phyloP scores from a whole-genome alignment of 2,888 invertebrate genomes.

The Onthophagus sagittarius region DNA sequence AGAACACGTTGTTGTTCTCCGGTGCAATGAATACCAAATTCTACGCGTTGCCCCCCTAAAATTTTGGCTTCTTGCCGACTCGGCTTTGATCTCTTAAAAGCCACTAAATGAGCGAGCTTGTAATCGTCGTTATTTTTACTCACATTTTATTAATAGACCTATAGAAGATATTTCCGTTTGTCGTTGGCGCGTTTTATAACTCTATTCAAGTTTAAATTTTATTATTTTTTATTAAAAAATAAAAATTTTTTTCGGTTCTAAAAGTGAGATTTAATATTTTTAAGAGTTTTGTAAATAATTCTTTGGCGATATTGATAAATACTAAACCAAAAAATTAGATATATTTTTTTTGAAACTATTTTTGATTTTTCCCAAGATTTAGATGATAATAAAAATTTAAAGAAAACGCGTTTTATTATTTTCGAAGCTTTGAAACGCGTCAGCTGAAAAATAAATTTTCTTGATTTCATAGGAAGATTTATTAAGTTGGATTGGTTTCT shows the following conservation, averaged over 20 bases:
- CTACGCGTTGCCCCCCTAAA: constrained; percentile 14
- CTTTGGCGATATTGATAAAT: not conserved
- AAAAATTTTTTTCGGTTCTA: not conserved
- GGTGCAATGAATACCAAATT: not conserved
- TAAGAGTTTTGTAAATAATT: not conserved
- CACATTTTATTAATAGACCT: constrained; percentile 2
- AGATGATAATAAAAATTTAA: no score
- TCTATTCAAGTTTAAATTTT: not conserved
- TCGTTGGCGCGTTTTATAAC: not conserved
- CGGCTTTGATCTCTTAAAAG: constrained; percentile 10
- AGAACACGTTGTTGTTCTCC: not conserved
- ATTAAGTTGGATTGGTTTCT: not conserved
- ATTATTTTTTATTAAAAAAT: no score
- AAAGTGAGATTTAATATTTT: not conserved
- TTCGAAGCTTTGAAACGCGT: not conserved
- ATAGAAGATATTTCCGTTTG: not conserved
- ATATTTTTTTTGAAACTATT: no score
- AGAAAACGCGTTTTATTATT: not conserved
- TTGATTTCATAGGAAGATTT: not conserved
- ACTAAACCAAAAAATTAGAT: not conserved
- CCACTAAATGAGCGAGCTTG: constrained; percentile 11
- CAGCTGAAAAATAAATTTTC: not conserved
- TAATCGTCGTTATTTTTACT: constrained; percentile 12
- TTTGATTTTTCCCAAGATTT: no score
- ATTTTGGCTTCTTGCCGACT: constrained; percentile 17